phyloP scores from a whole-genome alignment of 2,888 invertebrate genomes.

The Colletes collaris region DNA sequence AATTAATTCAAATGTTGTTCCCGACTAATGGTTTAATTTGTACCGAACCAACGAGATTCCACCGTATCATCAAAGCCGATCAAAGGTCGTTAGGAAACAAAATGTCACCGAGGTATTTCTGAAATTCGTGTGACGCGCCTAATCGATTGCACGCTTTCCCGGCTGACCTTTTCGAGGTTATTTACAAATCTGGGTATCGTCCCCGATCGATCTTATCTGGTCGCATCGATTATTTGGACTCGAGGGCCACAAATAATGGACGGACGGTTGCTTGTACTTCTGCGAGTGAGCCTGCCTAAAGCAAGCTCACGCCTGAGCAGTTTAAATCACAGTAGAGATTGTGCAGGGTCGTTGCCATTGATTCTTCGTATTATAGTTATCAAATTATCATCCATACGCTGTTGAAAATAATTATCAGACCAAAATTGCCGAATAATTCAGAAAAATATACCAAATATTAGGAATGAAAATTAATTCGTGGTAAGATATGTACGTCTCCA shows the following conservation, averaged over 20 bases:
- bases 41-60: background rate
- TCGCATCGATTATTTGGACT: conserved; percentile 30
- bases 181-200: conserved; percentile 24
- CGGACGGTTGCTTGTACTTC: conserved; percentile 9
- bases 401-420: background rate
- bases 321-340: conserved; percentile 46
- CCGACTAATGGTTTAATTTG: background rate
- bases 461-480: too few species aligned
- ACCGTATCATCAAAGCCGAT: conserved; percentile 2
- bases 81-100: conserved; percentile 31
- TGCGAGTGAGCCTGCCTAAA: conserved; percentile 32
- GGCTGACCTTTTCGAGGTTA: conserved; percentile 35
- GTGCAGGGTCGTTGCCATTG: conserved; percentile 13
- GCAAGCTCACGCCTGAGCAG: conserved; percentile 24
- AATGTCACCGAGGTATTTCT: conserved; percentile 23
- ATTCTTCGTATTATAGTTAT: conserved; percentile 1
- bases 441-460: too few species aligned
- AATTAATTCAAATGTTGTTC: background rate
- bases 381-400: background rate
- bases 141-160: conserved; percentile 47
- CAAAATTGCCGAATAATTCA: background rate
- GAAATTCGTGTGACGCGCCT: conserved; percentile 10
- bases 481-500: background rate
- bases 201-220: conserved; percentile 14
- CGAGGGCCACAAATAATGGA: conserved; percentile 24